Evolutionary conservation across 2,888 invertebrate genomes (phyloP).

Genomic region (Hydriomena furcata): DNA sequence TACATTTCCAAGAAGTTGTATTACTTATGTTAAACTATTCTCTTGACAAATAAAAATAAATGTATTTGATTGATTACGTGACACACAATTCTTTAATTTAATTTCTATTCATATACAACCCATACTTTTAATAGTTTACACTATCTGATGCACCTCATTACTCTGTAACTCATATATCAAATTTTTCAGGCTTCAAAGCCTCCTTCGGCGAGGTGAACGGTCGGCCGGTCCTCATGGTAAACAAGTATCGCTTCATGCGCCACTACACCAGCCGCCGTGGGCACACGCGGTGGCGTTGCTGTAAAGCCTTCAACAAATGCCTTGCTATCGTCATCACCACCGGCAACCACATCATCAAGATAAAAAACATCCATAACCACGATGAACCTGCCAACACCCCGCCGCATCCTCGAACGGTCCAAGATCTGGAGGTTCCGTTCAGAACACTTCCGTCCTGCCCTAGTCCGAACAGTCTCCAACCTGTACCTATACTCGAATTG

Average conservation of each 20-base stretch:
- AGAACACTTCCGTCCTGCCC: slow-evolving; percentile 15
- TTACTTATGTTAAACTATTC: slow-evolving; percentile 1
- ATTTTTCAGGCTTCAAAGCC: slow-evolving; percentile 32
- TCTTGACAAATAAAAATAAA: background rate
- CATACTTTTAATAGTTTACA: no score
- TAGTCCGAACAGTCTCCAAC: slow-evolving; percentile 21
- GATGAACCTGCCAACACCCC: slow-evolving; percentile 23
- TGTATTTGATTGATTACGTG: background rate
- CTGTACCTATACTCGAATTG: slow-evolving; percentile 25
- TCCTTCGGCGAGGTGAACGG: slow-evolving; percentile 48
- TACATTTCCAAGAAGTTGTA: background rate
- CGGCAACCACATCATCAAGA: slow-evolving; percentile 57
- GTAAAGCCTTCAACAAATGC: slow-evolving; percentile 63
- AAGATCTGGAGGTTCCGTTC: slow-evolving; percentile 13
- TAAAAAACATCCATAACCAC: slow-evolving; percentile 67
- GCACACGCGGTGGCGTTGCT: slow-evolving; percentile 66
- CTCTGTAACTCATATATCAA: slow-evolving; percentile 15
- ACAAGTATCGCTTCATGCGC: slow-evolving; percentile 58
- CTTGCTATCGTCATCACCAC: slow-evolving; percentile 67
- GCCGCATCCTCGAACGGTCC: background rate
- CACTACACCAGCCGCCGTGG: slow-evolving; percentile 64
- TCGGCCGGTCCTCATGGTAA: slow-evolving; percentile 58
- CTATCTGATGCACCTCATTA: background rate
- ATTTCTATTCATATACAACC: background rate
- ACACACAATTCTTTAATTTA: background rate